Conservation (phyloP, 2,113 vertebrate genomes). For the Festucalex cinctus region DNA sequence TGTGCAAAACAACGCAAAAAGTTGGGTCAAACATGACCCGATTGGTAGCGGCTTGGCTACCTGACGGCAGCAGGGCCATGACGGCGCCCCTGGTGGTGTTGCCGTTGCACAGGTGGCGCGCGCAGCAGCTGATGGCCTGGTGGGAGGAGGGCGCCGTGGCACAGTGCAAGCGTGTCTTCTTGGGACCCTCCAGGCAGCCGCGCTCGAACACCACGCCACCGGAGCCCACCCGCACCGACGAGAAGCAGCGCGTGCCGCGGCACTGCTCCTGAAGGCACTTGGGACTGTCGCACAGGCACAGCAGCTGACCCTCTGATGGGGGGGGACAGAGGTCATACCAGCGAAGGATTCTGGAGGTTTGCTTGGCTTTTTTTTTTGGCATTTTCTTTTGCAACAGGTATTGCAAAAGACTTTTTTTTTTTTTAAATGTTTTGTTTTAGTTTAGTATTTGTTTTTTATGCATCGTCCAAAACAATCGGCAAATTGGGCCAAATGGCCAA, state of each 20-base stretch:
- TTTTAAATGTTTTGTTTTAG: no score
- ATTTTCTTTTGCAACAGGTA: neutral
- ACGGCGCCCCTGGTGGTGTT: conserved; percentile 60
- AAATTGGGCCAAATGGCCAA: no score
- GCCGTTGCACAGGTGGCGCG: conserved; percentile 69
- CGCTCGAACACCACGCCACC: conserved; percentile 51
- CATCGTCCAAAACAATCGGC: no score
- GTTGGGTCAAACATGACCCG: no score
- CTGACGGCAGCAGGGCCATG: conserved; percentile 59
- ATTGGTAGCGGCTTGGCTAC: conserved; percentile 2
- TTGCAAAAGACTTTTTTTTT: no score
- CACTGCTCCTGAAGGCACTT: conserved; percentile 65
- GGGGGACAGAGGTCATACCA: neutral
- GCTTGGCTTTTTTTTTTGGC: no score
- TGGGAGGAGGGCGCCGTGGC: conserved; percentile 55
- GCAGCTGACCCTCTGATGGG: conserved; percentile 63
- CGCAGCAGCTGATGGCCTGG: conserved; percentile 70
- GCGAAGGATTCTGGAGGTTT: neutral
- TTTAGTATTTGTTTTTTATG: no score
- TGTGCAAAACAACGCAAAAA: no score
- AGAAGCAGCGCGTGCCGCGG: conserved; percentile 69
- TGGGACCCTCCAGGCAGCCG: conserved; percentile 62
- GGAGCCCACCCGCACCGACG: conserved; percentile 61
- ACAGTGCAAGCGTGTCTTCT: conserved; percentile 67
- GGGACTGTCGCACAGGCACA: conserved; percentile 66